Percentiles rank a stretch among this genome's conserved stretches.
phyloP scores from a whole-genome alignment of 2,888 invertebrate genomes.

The Drosophila greeni region DNA sequence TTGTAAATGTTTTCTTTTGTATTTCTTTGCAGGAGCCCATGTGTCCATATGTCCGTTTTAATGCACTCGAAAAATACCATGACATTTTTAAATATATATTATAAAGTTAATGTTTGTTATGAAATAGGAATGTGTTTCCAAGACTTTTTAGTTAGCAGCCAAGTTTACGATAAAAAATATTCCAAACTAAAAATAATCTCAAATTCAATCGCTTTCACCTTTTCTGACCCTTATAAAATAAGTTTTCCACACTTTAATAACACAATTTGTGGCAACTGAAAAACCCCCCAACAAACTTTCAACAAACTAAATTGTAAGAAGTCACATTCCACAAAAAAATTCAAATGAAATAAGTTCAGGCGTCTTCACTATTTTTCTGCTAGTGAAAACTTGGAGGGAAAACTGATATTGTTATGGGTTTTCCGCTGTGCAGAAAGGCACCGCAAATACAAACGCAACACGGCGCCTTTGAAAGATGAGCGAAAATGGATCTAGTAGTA shows the following conservation, averaged over 20 bases:
- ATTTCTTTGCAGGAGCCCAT: conserved; percentile 53
- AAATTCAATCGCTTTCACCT: not conserved
- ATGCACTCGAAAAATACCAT: not conserved
- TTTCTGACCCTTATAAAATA: not conserved
- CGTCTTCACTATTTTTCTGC: not conserved
- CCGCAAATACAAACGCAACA: conserved; percentile 59
- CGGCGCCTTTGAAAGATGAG: conserved; percentile 71
- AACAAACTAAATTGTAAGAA: not conserved
- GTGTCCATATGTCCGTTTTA: conserved; percentile 38
- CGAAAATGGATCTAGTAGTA: conserved; percentile 51
- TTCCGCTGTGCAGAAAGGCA: conserved; percentile 32
- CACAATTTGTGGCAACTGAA: not conserved
- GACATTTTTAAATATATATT: not conserved
- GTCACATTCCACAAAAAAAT: not conserved
- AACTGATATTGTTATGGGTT: conserved; percentile 7
- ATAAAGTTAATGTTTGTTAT: too few relatives aligned
- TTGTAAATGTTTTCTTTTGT: conserved; percentile 77
- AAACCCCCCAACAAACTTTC: not conserved
- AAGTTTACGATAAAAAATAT: too few relatives aligned
- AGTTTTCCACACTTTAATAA: not conserved
- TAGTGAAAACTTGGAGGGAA: not conserved
- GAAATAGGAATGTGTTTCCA: too few relatives aligned
- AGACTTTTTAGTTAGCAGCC: too few relatives aligned
- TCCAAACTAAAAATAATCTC: not conserved
- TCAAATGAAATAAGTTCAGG: not conserved